Conservation (phyloP, 2,113 vertebrate genomes). For the Ceyx melanurus region DNA sequence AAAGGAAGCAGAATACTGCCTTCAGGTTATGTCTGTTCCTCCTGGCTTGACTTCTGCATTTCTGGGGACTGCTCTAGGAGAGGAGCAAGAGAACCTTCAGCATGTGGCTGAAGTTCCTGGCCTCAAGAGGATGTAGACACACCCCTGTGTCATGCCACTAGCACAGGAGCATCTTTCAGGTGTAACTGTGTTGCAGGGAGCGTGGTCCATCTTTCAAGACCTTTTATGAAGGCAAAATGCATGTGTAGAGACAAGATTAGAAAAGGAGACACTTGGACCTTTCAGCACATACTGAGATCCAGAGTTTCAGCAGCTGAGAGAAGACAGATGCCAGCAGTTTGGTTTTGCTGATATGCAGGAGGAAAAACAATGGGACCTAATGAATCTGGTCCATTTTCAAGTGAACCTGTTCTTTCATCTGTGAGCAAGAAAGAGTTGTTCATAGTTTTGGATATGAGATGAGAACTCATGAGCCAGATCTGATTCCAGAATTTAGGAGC, state of each 20-base stretch:
- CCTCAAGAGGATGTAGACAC: background rate
- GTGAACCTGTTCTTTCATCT: background rate
- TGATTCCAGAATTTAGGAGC: background rate
- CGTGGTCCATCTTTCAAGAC: background rate
- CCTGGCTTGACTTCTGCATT: background rate
- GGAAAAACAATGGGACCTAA: background rate
- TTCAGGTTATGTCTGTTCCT: background rate
- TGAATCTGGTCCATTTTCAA: constrained; percentile 22
- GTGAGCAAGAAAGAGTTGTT: background rate
- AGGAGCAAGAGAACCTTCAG: background rate
- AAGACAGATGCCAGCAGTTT: background rate
- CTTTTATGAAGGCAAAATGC: background rate
- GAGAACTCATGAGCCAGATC: background rate
- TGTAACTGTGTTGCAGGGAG: background rate
- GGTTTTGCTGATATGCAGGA: background rate
- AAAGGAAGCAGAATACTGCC: background rate
- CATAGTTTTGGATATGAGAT: background rate
- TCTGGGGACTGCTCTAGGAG: background rate
- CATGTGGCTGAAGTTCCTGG: background rate
- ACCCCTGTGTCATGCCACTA: background rate
- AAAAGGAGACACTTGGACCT: background rate
- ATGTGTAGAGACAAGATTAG: background rate
- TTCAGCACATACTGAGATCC: background rate
- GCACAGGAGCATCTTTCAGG: background rate
- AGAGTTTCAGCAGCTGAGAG: constrained; percentile 6